Evolutionary conservation across 2,113 vertebrate species (phyloP), one percentile per base, ranked within the genome.

Genomic region (Calyptommatus sinebrachiatus): DNA sequence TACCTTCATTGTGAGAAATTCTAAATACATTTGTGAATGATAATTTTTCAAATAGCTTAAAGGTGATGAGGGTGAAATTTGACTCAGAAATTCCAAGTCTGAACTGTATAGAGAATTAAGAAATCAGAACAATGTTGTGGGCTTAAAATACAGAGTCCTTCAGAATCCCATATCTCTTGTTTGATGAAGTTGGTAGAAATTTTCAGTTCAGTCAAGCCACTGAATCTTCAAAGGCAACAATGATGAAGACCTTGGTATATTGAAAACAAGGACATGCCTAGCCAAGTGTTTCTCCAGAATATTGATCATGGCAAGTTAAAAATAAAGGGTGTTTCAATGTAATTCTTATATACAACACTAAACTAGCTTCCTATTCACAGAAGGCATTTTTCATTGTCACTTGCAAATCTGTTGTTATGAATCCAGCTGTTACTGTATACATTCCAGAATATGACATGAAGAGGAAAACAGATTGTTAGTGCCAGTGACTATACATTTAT

Each of bases 231-330:
- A 90, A 91, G 82, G 73, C 84, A 88, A 87, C 65, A 80, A 83
- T 86, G 82, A 85, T 88, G 82, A 73, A 84, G 86, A 88, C 89
- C 90, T 90, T 91, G 85, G 87, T 85, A 88, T 82, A 89, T 90
- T 89, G 90, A 90, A 80, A 91, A 90, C 85, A 92, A 90, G 79
- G 83, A 84, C 80, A 75, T 85, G 87, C 92, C 85, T 89, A 89
- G 82, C 41, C 29, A 50, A 83, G 79, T 69, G 70, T 69, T 90
- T 79, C 78, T 76, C 81, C 82, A 81, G 85, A 85, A 87, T 90
- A 88, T 86, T 88, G 89, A 90, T 35, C 69, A 80, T 53, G 2
- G 82, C 62, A 70, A 65, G 4, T 57, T 18, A 57, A 65, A 82
- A 85, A 67, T 68, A 74, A 83, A 73, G 88, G 80, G 84, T 83